These are phyloP conservation scores for Hormiphora californensis DNA, from an alignment of 37 sponge, comb jelly and placozoan species.

Conservation along the genomic window DNA sequence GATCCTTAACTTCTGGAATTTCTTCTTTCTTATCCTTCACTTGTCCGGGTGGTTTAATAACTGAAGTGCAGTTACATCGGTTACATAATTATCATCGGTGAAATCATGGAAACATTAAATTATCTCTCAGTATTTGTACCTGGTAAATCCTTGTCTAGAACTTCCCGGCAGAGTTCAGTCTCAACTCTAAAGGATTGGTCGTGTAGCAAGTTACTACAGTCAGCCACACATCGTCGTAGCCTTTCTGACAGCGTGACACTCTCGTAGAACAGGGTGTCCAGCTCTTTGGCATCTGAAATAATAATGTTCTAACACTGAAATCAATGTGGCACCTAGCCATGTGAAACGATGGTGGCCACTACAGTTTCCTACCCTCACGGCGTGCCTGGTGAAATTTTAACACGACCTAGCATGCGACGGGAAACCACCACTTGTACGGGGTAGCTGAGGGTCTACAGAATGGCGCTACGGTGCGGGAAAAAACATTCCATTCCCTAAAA, in stretches of 20 bases:
- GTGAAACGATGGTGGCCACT: too few species aligned
- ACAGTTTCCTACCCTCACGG: too few species aligned
- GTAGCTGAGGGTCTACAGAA: too few species aligned
- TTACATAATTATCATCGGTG: too few species aligned
- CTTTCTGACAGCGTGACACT: constrained; percentile 8
- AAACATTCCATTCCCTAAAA: too few species aligned
- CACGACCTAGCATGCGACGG: too few species aligned
- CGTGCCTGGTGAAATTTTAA: too few species aligned
- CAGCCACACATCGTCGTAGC: constrained; percentile 6
- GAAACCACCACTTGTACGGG: too few species aligned
- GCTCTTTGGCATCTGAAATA: neutral
- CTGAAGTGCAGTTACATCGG: neutral
- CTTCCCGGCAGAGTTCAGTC: neutral
- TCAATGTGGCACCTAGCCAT: too few species aligned
- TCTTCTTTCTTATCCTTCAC: neutral
- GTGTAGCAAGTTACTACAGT: neutral
- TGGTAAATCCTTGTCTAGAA: constrained; percentile 6
- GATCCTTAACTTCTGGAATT: neutral
- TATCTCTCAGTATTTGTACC: neutral
- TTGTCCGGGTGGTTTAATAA: neutral
- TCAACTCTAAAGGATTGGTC: neutral
- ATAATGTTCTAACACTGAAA: too few species aligned
- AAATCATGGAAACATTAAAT: too few species aligned
- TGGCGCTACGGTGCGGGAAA: too few species aligned
- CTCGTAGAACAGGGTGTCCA: constrained; percentile 32